Evolutionary conservation across 1,140 invertebrate species (phyloP), one percentile per base, ranked within the genome.

Genomic region (Drosophila sulfurigaster): DNA sequence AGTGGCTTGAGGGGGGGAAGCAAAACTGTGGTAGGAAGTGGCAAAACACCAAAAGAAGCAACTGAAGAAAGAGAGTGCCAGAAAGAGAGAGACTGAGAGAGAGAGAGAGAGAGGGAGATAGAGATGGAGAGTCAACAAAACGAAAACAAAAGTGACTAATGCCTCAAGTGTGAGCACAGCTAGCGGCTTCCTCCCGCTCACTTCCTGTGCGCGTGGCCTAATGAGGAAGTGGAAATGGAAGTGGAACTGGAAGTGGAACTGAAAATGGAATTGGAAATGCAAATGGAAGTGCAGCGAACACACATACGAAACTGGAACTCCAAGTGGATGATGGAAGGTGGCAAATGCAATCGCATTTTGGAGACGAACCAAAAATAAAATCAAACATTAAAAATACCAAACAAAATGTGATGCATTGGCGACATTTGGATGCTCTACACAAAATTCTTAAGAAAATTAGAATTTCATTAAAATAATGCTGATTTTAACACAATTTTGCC

Each of bases 141-240:
- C 78, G 81, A 88, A 88, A 88, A 88, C 85, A 88, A 88, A 89
- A 89, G 85, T 88, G 78, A 81, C 85, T 88, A 88, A 88, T 88
- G 68, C 75, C 60, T 72, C 58, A 86, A 82, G 78, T 81, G 81
- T 63, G 35, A 10, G 70, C 74, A 82, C 49, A 58, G 43, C 58
- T 20, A 15, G 7, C 15, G 41, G 20, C 65, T 62, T 66, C 58
- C 43, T 79, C 78, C 78, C 81, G 81, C 58, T 81, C 71, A 88
- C 85, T 88, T 88, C 85, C 85, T 82, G 85, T 89, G 82, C 82
- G 83, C 88, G 69, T 68, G 62, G 77, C 65, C 82, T 88, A 88
- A 86, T 86, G 82, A 82, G 82, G 82, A 86, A 86, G 77, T 86
- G 72, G 68, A 82, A 79, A 51, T 74, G 70, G 70, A 67, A 60